Evolutionary conservation across 1,140 invertebrate genomes (phyloP), one percentile per base, ranked within the genome.

Genomic region (Drosophila prosaltans): DNA sequence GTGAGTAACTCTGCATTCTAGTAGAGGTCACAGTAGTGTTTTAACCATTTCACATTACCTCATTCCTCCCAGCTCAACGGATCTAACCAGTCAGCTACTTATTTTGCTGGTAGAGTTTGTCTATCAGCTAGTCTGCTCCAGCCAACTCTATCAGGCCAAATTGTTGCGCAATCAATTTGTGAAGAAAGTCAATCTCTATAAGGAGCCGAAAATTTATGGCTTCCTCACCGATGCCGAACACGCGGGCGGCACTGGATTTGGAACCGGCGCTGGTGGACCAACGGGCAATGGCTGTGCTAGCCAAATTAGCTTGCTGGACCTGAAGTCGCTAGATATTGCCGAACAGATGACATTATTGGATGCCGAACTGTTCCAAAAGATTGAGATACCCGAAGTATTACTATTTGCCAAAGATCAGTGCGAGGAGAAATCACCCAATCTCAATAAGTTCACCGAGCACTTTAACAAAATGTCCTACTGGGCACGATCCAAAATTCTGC

Each of bases 381-480:
- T 99, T 82, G 98, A 99, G 92, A 98, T 98, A 81, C 97, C 98
- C 1, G 99, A 99, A 93, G 96, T 99, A 62, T 93, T 99, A 68
- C 95, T 98, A 72, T 99, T 98, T 98, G 97, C 98, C 10, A 95
- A 97, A 82, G 98, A 99, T 92, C 99, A 99, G 92, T 98, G 97
- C 80, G 98, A 99, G 93, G 98, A 99, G 92, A 94, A 96, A 71
- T 98, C 98, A 92, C 98, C 98, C 3, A 99, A 99, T 93, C 94
- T 99, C 40, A 99, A 97, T 11, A 94, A 96, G 73, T 99, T 99
- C 91, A 99, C 99, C 0, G 98, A 99, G 92, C 98, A 99, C 93
- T 99, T 99, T 92, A 99, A 99, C 92, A 99, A 99, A 93, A 99
- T 99, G 97, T 99, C 98, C 28, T 99, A 98, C 85, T 99, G 98